Conservation (phyloP, 1,140 invertebrate species). For the Adelges cooleyi region DNA sequence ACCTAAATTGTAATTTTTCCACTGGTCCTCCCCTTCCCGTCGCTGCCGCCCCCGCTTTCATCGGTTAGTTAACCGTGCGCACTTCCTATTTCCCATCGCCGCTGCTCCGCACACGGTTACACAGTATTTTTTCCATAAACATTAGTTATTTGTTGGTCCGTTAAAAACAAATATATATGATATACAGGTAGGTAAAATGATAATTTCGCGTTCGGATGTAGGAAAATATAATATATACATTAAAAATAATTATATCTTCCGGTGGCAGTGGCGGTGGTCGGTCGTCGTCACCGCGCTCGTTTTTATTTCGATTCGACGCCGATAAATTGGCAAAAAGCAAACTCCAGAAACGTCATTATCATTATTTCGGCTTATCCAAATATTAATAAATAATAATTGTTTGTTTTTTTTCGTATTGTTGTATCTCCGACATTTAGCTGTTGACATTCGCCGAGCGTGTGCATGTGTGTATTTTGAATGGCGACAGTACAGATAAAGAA, state of each 20-base stretch:
- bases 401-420: background rate
- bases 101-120: no score
- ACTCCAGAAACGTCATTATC: background rate
- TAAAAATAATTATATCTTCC: no score
- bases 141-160: background rate
- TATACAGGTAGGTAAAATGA: background rate
- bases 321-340: conserved; percentile 11
- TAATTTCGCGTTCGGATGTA: background rate
- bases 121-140: no score
- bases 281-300: no score
- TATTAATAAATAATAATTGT: background rate
- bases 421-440: background rate
- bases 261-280: no score
- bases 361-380: conserved; percentile 3
- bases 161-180: background rate
- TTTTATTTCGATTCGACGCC: no score
- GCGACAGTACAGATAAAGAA: conserved; percentile 1
- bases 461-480: no score
- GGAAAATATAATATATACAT: no score
- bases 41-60: no score
- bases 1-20: background rate
- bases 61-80: conserved; percentile 16
- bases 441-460: background rate
- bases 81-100: conserved; percentile 27
- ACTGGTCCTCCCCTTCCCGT: background rate